A percentile compares a stretch with the other conserved stretches of the same genome.
These are phyloP conservation scores for Rhinopomastus cyanomelas DNA, from an alignment of 2,113 vertebrate species.

Conservation along the genomic window DNA sequence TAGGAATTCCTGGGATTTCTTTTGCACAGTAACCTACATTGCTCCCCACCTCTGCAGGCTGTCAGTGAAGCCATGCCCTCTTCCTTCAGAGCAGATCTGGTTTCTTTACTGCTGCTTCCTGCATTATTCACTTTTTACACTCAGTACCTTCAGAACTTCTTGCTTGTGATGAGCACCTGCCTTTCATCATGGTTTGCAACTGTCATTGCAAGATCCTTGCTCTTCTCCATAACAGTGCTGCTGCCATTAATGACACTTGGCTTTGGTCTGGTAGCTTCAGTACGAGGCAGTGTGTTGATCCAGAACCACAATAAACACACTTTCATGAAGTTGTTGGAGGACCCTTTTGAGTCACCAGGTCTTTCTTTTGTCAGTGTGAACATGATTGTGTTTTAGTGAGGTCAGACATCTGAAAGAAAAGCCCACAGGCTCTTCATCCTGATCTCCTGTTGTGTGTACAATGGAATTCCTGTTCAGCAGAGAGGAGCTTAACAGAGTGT, in stretches of 20 bases:
- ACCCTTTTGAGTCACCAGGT: background rate
- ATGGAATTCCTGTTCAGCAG: background rate
- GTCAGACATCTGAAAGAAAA: background rate
- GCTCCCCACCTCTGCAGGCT: background rate
- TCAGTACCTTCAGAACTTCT: background rate
- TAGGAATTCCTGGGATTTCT: background rate
- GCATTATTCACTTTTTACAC: background rate
- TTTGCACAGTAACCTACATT: background rate
- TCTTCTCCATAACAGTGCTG: background rate
- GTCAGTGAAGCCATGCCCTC: background rate
- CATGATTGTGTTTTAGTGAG: background rate
- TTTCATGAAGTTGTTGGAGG: background rate
- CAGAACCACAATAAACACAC: background rate
- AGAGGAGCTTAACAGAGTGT: background rate
- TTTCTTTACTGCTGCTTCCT: background rate
- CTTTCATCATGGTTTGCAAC: background rate
- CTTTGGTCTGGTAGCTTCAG: too few relatives aligned
- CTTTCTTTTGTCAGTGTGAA: background rate
- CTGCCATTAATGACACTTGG: background rate
- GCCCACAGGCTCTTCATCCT: background rate
- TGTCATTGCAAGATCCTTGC: background rate
- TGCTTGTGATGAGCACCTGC: background rate
- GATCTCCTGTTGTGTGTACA: background rate
- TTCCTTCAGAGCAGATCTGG: background rate
- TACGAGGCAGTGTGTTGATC: background rate